These are phyloP conservation scores for Tamandua tetradactyla DNA, from an alignment of 2,797 vertebrate genomes.

Conservation along the genomic window DNA sequence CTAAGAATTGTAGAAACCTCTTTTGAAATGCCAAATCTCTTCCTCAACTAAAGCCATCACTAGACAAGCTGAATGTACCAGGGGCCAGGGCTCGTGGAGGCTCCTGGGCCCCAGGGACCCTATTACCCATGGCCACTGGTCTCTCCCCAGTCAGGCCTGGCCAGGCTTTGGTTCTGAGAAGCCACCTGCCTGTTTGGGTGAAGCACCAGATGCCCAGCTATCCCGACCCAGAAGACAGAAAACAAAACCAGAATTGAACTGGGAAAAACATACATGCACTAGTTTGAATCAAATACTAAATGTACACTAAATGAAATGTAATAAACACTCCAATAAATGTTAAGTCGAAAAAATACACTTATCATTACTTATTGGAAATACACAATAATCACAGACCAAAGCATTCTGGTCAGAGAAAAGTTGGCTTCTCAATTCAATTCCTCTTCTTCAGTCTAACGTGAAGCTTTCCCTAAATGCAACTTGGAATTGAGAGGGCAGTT, in stretches of 20 bases:
- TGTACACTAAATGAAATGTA: background rate
- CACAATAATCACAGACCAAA: background rate
- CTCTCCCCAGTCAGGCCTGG: rapidly evolving
- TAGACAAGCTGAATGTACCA: background rate
- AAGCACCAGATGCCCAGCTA: background rate
- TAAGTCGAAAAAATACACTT: background rate
- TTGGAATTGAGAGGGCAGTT: background rate
- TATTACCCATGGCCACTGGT: too few relatives aligned
- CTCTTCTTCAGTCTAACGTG: background rate
- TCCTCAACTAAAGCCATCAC: background rate
- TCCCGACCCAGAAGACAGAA: background rate
- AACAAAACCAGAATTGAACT: background rate
- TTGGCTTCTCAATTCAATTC: background rate
- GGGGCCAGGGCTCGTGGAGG: too few relatives aligned
- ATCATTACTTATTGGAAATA: background rate
- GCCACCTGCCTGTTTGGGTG: too few relatives aligned
- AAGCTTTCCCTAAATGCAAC: background rate
- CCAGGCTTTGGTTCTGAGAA: too few relatives aligned
- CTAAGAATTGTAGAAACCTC: background rate
- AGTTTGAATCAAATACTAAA: background rate
- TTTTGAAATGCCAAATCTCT: background rate
- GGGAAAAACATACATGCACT: background rate
- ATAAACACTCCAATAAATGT: background rate
- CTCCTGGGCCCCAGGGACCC: too few relatives aligned
- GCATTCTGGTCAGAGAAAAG: too few relatives aligned